These are phyloP conservation scores for Acanthopagrus latus DNA, from an alignment of 2,797 vertebrate genomes.

Conservation along the genomic window DNA sequence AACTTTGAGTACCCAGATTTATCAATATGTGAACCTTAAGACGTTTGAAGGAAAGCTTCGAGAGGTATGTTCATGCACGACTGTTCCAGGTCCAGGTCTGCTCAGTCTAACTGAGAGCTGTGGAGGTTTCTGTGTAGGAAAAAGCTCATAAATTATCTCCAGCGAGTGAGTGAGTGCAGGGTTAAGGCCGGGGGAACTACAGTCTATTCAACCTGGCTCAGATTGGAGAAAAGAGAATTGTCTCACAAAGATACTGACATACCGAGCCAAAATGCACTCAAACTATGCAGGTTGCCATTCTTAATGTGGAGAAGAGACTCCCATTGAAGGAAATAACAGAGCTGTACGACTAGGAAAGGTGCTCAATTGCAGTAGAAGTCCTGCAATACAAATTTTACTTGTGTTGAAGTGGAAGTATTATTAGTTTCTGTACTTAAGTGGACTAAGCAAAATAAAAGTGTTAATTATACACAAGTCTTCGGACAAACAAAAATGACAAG, in stretches of 20 bases:
- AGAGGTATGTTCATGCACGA: slow-evolving; percentile 27
- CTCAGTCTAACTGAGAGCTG: slow-evolving; percentile 26
- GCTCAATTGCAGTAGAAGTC: neutral
- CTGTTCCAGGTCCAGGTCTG: slow-evolving; percentile 38
- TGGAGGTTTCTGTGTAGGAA: slow-evolving; percentile 40
- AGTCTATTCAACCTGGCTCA: neutral
- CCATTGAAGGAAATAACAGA: neutral
- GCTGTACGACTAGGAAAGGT: neutral
- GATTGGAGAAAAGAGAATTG: slow-evolving; percentile 20
- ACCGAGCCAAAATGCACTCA: neutral
- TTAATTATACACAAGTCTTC: neutral
- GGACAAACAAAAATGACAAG: too few relatives aligned
- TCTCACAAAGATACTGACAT: slow-evolving; percentile 5
- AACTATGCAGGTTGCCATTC: neutral
- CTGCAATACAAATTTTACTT: neutral
- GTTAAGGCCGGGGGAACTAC: slow-evolving; percentile 11
- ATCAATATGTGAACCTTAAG: slow-evolving; percentile 52
- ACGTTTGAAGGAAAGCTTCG: slow-evolving; percentile 54
- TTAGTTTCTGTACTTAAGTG: too few relatives aligned
- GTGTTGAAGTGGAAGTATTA: neutral
- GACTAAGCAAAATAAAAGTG: neutral
- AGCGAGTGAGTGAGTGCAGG: slow-evolving; percentile 49
- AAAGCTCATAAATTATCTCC: slow-evolving; percentile 59
- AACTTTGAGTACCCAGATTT: slow-evolving; percentile 54
- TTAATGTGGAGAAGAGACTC: neutral